These are phyloP conservation scores for Azorinus chamasolen DNA, from an alignment of 2,888 invertebrate species.

Conservation along the genomic window DNA sequence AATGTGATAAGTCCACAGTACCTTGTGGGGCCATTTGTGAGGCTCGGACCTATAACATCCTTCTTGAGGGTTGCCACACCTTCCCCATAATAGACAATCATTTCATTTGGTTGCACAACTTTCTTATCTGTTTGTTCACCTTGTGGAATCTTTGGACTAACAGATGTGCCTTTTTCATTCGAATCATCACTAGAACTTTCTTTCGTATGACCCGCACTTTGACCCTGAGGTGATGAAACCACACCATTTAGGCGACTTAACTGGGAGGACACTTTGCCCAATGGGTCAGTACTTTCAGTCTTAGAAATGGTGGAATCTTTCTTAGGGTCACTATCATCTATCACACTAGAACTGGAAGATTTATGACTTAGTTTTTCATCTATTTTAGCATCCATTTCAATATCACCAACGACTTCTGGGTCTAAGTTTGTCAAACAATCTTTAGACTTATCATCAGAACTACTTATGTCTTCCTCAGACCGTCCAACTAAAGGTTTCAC, in stretches of 20 bases:
- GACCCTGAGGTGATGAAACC: conserved; percentile 41
- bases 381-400: conserved; percentile 10
- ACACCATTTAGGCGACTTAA: conserved; percentile 58
- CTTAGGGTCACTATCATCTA: conserved; percentile 9
- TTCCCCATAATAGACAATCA: conserved; percentile 63
- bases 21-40: conserved; percentile 57
- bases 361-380: conserved; percentile 23
- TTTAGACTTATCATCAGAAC: conserved; percentile 11
- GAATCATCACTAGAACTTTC: conserved; percentile 29
- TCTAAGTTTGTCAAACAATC: conserved; percentile 1
- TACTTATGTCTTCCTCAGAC: no score
- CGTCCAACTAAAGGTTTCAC: conserved; percentile 4
- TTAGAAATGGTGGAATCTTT: neutral
- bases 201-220: conserved; percentile 24
- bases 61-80: conserved; percentile 50
- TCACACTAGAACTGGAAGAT: conserved; percentile 39
- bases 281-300: conserved; percentile 11
- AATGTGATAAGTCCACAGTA: conserved; percentile 59
- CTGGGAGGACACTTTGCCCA: conserved; percentile 34
- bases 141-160: conserved; percentile 12
- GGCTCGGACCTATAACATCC: conserved; percentile 48
- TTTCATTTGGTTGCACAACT: conserved; percentile 11
- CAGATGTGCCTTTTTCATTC: conserved; percentile 6
- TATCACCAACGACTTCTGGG: conserved; percentile 15
- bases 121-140: conserved; percentile 12